Evolutionary conservation across 2,797 vertebrate species (phyloP), one percentile per base, ranked within the genome.

Genomic region (Phyllotis vaccarum): DNA sequence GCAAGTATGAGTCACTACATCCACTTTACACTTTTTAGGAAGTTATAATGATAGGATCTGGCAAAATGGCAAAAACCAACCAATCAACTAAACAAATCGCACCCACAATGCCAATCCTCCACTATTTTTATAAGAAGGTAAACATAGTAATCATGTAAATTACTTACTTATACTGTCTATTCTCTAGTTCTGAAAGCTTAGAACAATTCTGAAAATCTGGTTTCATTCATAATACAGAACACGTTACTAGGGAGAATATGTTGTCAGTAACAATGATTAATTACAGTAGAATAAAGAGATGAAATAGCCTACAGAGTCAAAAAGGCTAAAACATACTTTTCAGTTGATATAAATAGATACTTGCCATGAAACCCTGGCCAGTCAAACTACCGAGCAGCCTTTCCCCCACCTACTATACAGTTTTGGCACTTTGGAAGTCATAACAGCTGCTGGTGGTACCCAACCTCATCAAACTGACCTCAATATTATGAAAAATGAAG

Each of bases 201-300:
- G 37, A 78, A 56, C 93, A 93, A 93, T 96, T 97, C 66, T 95
- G 43, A 87, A 92, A 87, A 85, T 40, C 3, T 86, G n/a, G 9
- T 60, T 92, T 95, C 49, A 90, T 56, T 89, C 46, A 43, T 24
- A 91, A 22, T 37, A 81, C 19, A 91, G 64, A 93, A 68, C 66
- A 92, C 11, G 88, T 93, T 52, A 72, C 13, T 60, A 85, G 64
- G 2, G 10, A 64, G 79, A n/a, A 58, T 89, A 76, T 31, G 86
- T 64, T 79, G 64, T 80, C 62, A 31, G 29, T 88, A 64, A 92
- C 79, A 83, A 78, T 82, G 34, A 82, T 80, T 92, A 89, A 94
- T 46, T 85, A 86, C 43, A 16, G 21, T 66, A 92, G n/a, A 92
- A 90, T 40, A 81, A 88, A 95, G 27, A 85, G 54, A 95, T 31